Evolutionary conservation across 2,113 vertebrate genomes (phyloP).

Genomic region (Rhabdornis inornatus): DNA sequence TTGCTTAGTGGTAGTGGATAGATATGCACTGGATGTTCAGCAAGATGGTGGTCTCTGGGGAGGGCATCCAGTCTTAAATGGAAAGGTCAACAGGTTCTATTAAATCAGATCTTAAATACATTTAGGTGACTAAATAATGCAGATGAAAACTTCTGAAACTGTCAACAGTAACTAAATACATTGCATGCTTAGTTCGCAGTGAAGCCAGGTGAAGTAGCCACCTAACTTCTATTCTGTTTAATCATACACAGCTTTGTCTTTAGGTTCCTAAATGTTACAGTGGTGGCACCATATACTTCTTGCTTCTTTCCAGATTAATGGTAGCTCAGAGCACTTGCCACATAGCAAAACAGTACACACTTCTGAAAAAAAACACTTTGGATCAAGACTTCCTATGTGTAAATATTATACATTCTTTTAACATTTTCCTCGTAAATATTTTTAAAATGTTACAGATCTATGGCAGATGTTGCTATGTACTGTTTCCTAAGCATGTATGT

Average conservation of each 20-base stretch:
- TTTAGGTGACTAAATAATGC: neutral
- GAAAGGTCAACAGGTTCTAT: neutral
- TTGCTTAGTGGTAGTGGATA: rapidly evolving
- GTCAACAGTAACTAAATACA: neutral
- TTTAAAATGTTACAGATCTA: neutral
- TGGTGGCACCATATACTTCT: neutral
- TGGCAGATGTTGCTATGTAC: constrained; percentile 24
- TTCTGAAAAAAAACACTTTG: neutral
- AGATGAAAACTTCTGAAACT: neutral
- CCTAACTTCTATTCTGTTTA: neutral
- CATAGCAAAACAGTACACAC: neutral
- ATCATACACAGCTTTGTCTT: neutral
- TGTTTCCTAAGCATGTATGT: neutral
- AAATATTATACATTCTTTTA: constrained; percentile 14
- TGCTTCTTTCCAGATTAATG: neutral
- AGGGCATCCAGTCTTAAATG: neutral
- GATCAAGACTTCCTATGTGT: neutral
- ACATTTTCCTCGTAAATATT: constrained; percentile 17
- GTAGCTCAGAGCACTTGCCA: neutral
- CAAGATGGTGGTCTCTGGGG: neutral
- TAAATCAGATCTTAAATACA: neutral
- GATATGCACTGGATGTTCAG: neutral
- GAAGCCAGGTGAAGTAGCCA: neutral
- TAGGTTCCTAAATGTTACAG: neutral
- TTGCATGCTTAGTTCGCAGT: neutral